Percentiles rank a stretch among this genome's conserved stretches.
Conservation (phyloP, 2,113 vertebrate species). For the Pungitius pungitius region DNA sequence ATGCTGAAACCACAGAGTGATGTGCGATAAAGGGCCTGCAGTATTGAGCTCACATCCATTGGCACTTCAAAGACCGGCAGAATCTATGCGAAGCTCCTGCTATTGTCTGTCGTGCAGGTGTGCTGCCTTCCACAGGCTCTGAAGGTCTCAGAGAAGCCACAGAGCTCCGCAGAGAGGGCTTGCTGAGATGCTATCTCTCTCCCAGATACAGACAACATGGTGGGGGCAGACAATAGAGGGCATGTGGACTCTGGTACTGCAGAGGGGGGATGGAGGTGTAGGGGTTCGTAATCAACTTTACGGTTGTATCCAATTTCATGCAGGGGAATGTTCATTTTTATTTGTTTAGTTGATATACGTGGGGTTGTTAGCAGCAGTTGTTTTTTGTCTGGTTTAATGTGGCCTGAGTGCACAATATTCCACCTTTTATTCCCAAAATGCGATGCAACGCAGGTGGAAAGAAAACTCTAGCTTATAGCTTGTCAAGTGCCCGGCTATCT, state of each 20-base stretch:
- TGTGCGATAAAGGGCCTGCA: constrained; percentile 25
- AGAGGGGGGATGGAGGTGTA: neutral
- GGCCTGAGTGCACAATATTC: constrained; percentile 37
- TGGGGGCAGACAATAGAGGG: constrained; percentile 64
- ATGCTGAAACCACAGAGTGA: constrained; percentile 63
- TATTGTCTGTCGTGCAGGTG: constrained; percentile 80
- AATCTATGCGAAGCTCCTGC: constrained; percentile 58
- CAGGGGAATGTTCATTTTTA: constrained; percentile 18
- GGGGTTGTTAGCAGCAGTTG: constrained; percentile 14
- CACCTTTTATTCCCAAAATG: constrained; percentile 26
- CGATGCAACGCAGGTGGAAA: constrained; percentile 39
- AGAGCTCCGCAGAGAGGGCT: constrained; percentile 34
- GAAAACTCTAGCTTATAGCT: neutral
- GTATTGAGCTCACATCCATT: constrained; percentile 61
- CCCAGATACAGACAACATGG: constrained; percentile 55
- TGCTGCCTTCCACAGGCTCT: constrained; percentile 58
- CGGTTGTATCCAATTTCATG: constrained; percentile 31
- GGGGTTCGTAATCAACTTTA: constrained; percentile 59
- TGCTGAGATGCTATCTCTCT: constrained; percentile 76
- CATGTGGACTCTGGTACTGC: constrained; percentile 50
- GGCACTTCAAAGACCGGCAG: constrained; percentile 78
- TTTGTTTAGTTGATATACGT: constrained; percentile 35
- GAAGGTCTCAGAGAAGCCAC: constrained; percentile 43
- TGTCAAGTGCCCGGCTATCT: constrained; percentile 1
- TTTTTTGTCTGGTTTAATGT: constrained; percentile 34